Evolutionary conservation across 2,113 vertebrate species (phyloP).

Genomic region (Delphinus delphis): DNA sequence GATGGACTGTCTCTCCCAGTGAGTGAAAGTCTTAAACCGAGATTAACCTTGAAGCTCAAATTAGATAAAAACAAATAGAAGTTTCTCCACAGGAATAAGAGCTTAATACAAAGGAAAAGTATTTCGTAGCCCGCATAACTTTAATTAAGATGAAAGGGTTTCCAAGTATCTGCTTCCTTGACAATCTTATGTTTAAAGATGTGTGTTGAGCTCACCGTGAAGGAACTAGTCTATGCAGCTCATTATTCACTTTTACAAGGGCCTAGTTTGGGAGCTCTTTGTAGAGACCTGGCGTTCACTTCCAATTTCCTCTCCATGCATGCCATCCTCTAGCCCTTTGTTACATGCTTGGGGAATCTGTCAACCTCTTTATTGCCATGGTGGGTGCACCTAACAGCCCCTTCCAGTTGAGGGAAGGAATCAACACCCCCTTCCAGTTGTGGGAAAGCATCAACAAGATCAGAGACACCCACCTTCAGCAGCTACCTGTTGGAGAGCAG

Average conservation of each 20-base stretch:
- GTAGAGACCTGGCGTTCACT: conserved; percentile 20
- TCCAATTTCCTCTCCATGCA: background rate
- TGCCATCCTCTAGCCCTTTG: conserved; percentile 33
- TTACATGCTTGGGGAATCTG: background rate
- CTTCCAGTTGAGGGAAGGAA: background rate
- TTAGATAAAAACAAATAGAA: conserved; percentile 91
- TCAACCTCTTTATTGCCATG: background rate
- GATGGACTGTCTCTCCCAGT: conserved; percentile 80
- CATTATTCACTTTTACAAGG: conserved; percentile 81
- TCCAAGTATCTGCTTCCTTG: conserved; percentile 83
- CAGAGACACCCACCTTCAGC: background rate
- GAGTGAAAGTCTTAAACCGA: conserved; percentile 85
- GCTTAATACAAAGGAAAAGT: conserved; percentile 86
- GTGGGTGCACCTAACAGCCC: background rate
- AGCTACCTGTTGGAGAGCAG: background rate
- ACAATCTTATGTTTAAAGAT: conserved; percentile 84
- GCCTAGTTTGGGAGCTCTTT: conserved; percentile 61
- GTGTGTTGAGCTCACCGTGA: conserved; percentile 82
- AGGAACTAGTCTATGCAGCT: conserved; percentile 79
- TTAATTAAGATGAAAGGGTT: conserved; percentile 88
- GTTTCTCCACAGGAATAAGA: conserved; percentile 88
- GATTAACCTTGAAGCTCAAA: conserved; percentile 89
- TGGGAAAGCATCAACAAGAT: background rate
- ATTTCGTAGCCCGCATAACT: conserved; percentile 85
- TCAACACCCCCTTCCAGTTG: background rate